Percentiles rank a stretch among this genome's conserved stretches.
phyloP scores from a whole-genome alignment of 2,888 invertebrate genomes.

The Rosalia funebris region DNA sequence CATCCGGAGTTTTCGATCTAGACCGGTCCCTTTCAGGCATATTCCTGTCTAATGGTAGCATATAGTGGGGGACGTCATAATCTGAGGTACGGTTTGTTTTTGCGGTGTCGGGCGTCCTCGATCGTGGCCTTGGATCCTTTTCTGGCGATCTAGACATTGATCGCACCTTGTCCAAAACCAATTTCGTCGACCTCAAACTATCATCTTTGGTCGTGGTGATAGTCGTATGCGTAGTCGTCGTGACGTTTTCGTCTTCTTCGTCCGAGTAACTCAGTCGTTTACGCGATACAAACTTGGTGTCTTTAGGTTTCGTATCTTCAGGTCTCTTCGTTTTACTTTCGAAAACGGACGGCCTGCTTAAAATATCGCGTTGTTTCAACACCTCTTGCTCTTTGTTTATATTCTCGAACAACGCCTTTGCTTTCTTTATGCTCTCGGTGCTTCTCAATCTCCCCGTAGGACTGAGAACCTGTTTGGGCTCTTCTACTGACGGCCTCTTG shows the following conservation, averaged over 20 bases:
- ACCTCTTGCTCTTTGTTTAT: slow-evolving; percentile 61
- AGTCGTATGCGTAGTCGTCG: neutral
- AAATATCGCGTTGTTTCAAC: slow-evolving; percentile 64
- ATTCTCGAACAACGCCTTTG: slow-evolving; percentile 77
- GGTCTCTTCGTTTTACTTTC: slow-evolving; percentile 50
- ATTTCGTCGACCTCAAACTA: slow-evolving; percentile 43
- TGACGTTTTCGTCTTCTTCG: slow-evolving; percentile 32
- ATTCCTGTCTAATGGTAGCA: slow-evolving; percentile 55
- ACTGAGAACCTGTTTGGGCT: slow-evolving; percentile 54
- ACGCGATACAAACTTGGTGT: slow-evolving; percentile 10
- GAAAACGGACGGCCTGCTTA: slow-evolving; percentile 66
- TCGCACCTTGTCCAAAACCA: slow-evolving; percentile 39
- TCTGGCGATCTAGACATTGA: slow-evolving; percentile 28
- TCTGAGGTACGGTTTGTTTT: too few relatives aligned
- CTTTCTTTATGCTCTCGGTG: slow-evolving; percentile 75
- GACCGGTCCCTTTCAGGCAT: slow-evolving; percentile 34
- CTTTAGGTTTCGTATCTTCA: slow-evolving; percentile 23
- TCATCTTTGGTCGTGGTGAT: slow-evolving; percentile 4
- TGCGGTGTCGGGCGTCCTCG: slow-evolving; percentile 36
- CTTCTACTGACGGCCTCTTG: slow-evolving; percentile 60
- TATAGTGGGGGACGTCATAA: slow-evolving; percentile 55
- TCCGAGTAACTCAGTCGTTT: slow-evolving; percentile 30
- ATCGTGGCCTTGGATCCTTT: slow-evolving; percentile 36
- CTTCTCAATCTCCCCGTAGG: slow-evolving; percentile 64
- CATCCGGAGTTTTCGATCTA: slow-evolving; percentile 9